Percentiles rank a stretch among this genome's conserved stretches.
These are phyloP conservation scores for Fistularia tabacaria DNA, from an alignment of 2,797 vertebrate genomes.

Conservation along the genomic window DNA sequence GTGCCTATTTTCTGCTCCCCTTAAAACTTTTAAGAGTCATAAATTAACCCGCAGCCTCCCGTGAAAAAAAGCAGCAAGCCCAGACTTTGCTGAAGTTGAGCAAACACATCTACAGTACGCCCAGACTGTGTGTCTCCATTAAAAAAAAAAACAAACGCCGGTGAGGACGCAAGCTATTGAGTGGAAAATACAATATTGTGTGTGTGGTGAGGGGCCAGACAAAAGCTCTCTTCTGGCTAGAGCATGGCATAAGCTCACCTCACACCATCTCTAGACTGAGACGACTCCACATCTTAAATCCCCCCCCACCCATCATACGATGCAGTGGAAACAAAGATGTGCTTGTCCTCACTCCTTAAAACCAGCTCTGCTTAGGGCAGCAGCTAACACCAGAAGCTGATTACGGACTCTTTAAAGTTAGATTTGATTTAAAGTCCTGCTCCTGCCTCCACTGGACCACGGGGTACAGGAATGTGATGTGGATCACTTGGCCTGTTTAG, in stretches of 20 bases:
- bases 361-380: constrained; percentile 55
- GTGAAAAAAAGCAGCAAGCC: constrained; percentile 21
- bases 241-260: constrained; percentile 44
- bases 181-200: constrained; percentile 54
- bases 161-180: constrained; percentile 44
- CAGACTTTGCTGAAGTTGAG: constrained; percentile 32
- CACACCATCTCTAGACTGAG: constrained; percentile 49
- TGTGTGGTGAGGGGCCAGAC: constrained; percentile 30
- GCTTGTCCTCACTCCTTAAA: constrained; percentile 61
- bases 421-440: constrained; percentile 73
- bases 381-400: constrained; percentile 66
- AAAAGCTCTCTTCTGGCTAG: constrained; percentile 42
- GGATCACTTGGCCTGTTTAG: constrained; percentile 52
- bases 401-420: constrained; percentile 73
- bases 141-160: constrained; percentile 28
- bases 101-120: constrained; percentile 55
- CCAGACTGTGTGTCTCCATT: constrained; percentile 54
- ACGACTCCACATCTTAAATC: constrained; percentile 44
- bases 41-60: constrained; percentile 45
- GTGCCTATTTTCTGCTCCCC: constrained; percentile 52
- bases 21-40: constrained; percentile 47
- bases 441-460: constrained; percentile 62
- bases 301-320: constrained; percentile 5
- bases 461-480: constrained; percentile 69
- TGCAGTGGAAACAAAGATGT: constrained; percentile 66